Conservation (phyloP, 2,797 vertebrate species). For the Xyrichtys novacula region DNA sequence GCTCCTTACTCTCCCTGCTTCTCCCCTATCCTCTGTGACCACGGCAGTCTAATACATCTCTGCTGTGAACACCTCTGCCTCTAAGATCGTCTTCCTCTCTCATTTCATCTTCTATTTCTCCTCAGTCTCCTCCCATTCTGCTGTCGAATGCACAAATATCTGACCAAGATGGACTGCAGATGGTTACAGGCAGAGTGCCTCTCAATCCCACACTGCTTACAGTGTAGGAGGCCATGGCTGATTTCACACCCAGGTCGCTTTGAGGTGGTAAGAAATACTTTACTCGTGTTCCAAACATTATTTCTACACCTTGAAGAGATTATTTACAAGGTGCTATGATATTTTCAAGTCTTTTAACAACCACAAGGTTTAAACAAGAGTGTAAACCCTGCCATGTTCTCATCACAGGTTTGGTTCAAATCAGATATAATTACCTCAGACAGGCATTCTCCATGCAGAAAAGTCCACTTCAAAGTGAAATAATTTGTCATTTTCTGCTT, state of each 20-base stretch:
- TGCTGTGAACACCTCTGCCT: slow-evolving; percentile 29
- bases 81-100: slow-evolving; percentile 20
- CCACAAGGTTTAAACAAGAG: neutral
- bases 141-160: slow-evolving; percentile 6
- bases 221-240: neutral
- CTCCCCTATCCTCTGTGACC: slow-evolving; percentile 17
- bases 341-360: neutral
- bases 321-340: neutral
- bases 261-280: neutral
- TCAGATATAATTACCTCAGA: neutral
- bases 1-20: slow-evolving; percentile 4
- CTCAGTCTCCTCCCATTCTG: neutral
- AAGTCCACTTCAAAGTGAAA: neutral
- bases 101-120: slow-evolving; percentile 1
- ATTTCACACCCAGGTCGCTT: neutral
- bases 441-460: neutral
- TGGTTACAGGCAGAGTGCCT: slow-evolving; percentile 5
- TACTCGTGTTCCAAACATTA: neutral
- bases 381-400: neutral
- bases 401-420: neutral
- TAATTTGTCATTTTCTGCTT: neutral
- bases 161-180: slow-evolving; percentile 15
- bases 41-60: slow-evolving; percentile 41
- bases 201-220: neutral
- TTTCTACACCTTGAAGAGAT: neutral